phyloP scores from a whole-genome alignment of 2,888 invertebrate species.

The Idaea straminata region DNA sequence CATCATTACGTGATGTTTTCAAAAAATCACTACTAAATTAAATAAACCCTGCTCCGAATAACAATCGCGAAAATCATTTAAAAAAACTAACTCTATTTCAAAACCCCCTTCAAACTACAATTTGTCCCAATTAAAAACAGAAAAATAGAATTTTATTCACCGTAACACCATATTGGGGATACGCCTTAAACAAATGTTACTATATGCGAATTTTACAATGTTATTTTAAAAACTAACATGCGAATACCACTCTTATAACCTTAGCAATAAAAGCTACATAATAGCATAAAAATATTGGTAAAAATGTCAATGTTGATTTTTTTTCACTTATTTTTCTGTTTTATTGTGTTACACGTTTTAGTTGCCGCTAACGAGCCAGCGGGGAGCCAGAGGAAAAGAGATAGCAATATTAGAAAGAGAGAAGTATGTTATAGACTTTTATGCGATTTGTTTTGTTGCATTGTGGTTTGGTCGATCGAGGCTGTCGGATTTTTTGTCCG shows the following conservation, averaged over 20 bases:
- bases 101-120: constrained; percentile 44
- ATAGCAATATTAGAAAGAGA: constrained; percentile 37
- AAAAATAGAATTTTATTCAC: constrained; percentile 68
- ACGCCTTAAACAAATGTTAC: constrained; percentile 77
- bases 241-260: constrained; percentile 31
- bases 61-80: constrained; percentile 35
- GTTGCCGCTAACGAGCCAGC: constrained; percentile 71
- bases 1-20: constrained; percentile 9
- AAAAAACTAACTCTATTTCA: constrained; percentile 41
- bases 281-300: constrained; percentile 28
- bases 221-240: constrained; percentile 9
- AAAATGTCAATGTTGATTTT: constrained; percentile 53
- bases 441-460: constrained; percentile 55
- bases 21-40: constrained; percentile 5
- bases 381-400: constrained; percentile 55
- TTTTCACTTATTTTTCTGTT: constrained; percentile 71
- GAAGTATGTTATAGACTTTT: constrained; percentile 33
- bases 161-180: constrained; percentile 68
- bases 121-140: constrained; percentile 70
- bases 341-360: constrained; percentile 73
- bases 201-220: constrained; percentile 36
- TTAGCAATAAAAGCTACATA: constrained; percentile 10
- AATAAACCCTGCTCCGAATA: constrained; percentile 18
- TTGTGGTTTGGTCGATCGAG: constrained; percentile 45
- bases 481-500: constrained; percentile 39